A percentile compares a stretch with the other conserved stretches of the same genome.
Conservation (phyloP, 2,888 invertebrate species). For the Cantharis rufa region DNA sequence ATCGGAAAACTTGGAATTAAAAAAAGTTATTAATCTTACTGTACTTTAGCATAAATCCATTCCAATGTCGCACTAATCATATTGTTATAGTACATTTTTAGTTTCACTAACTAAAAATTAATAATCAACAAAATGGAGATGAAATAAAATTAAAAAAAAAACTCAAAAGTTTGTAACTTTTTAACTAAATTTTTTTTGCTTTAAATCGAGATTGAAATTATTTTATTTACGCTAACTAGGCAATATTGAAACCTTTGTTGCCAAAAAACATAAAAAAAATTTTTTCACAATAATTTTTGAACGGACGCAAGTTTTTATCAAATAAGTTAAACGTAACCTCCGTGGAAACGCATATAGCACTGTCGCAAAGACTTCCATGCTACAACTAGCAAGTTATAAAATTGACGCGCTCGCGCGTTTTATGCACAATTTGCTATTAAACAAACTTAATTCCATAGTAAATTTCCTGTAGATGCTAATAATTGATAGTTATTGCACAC, state of each 20-base stretch:
- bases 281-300: not conserved
- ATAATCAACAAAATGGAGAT: not conserved
- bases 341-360: not conserved
- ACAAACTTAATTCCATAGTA: not conserved
- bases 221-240: not conserved
- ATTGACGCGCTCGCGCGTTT: not conserved
- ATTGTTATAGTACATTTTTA: not conserved
- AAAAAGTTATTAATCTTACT: not conserved
- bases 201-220: not conserved
- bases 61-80: not conserved
- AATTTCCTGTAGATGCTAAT: not conserved
- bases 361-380: not conserved
- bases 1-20: not conserved
- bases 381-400: not conserved
- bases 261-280: not conserved
- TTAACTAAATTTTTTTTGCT: not conserved
- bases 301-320: not conserved
- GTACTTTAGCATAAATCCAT: not conserved
- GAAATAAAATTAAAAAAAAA: not conserved
- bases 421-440: not conserved
- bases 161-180: not conserved
- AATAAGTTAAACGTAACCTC: not conserved
- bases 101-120: not conserved
- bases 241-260: not conserved
- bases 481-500: not conserved